These are phyloP conservation scores for Ptychoptera contaminata DNA, from an alignment of 2,888 invertebrate species.

Conservation along the genomic window DNA sequence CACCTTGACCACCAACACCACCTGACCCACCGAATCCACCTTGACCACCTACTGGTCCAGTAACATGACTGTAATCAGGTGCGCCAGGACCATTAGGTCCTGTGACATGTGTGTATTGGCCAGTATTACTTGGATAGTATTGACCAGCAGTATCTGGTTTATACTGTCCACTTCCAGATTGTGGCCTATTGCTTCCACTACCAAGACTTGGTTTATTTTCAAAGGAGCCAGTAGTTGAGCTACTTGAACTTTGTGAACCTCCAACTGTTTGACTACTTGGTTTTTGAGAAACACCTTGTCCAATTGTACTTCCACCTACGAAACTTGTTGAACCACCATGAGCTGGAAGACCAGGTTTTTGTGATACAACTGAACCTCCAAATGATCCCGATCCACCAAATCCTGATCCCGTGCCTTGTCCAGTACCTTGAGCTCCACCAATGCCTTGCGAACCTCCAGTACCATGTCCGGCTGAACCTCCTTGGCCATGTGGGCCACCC, in stretches of 20 bases:
- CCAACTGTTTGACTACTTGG: background rate
- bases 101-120: conserved; percentile 6
- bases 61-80: background rate
- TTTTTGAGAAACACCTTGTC: background rate
- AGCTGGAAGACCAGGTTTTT: background rate
- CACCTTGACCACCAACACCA: conserved; percentile 14
- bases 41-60: conserved; percentile 14
- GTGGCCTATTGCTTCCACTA: background rate
- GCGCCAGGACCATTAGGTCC: conserved; percentile 12
- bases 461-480: background rate
- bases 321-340: background rate
- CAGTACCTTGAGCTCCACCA: background rate
- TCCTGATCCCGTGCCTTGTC: background rate
- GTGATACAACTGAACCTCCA: background rate
- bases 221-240: too few relatives aligned
- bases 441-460: background rate
- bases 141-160: conserved; percentile 7
- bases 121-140: conserved; percentile 7
- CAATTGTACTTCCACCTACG: conserved; percentile 1
- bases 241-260: background rate
- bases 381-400: background rate
- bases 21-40: conserved; percentile 16
- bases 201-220: background rate
- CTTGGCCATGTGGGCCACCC: conserved; percentile 3
- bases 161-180: conserved; percentile 2